Conservation (phyloP, 2,797 vertebrate genomes). For the Remorina albescens region DNA sequence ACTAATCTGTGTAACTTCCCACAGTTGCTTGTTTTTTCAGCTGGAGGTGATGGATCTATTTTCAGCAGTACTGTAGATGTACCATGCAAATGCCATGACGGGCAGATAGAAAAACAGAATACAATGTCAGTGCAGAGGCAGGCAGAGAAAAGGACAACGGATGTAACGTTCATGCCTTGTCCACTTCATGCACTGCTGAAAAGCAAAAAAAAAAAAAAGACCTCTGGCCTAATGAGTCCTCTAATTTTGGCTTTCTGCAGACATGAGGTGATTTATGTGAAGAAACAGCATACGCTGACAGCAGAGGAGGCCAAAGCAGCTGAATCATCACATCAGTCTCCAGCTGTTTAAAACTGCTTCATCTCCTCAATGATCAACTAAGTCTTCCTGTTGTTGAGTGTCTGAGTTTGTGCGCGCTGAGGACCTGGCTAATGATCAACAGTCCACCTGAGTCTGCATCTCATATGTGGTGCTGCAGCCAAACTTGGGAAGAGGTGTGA, state of each 20-base stretch:
- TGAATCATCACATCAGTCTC: conserved; percentile 43
- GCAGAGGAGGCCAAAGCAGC: not conserved
- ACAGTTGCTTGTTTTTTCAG: not conserved
- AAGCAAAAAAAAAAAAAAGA: conserved; percentile 1
- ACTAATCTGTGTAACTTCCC: not conserved
- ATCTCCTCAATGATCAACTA: conserved; percentile 15
- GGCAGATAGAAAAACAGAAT: conserved; percentile 1
- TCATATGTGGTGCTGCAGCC: conserved; percentile 17
- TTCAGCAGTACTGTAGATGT: conserved; percentile 28
- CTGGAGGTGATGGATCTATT: conserved; percentile 1
- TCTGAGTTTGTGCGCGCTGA: not conserved
- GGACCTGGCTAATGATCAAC: conserved; percentile 14
- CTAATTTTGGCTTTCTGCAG: conserved; percentile 37
- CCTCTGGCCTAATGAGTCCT: conserved; percentile 32
- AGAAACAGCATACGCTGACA: too few relatives aligned
- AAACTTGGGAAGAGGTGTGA: conserved; percentile 36
- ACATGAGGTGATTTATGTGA: conserved; percentile 3
- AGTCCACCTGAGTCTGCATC: conserved; percentile 29
- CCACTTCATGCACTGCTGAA: conserved; percentile 38
- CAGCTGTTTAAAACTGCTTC: conserved; percentile 13
- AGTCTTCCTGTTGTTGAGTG: not conserved
- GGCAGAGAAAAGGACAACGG: conserved; percentile 7
- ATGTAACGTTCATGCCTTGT: conserved; percentile 11
- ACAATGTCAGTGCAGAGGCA: conserved; percentile 1
- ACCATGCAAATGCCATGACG: conserved; percentile 14